These are phyloP conservation scores for Drosophila rellima DNA, from an alignment of 2,888 invertebrate genomes.

Conservation along the genomic window DNA sequence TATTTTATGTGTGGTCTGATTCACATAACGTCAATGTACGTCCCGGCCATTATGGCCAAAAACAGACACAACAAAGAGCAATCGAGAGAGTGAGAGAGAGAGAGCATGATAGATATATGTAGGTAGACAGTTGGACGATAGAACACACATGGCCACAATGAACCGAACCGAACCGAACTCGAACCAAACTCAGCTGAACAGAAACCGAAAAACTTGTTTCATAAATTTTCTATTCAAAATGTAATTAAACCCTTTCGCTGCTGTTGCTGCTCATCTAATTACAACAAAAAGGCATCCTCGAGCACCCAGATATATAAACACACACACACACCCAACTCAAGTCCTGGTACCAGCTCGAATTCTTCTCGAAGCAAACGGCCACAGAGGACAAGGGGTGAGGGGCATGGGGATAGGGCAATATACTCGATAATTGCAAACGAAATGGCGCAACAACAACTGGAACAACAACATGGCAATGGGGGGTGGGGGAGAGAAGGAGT, in stretches of 20 bases:
- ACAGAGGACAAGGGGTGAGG: slow-evolving; percentile 6
- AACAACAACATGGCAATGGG: slow-evolving; percentile 28
- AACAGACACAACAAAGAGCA: slow-evolving; percentile 20
- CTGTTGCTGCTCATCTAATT: slow-evolving; percentile 74
- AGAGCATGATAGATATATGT: not conserved
- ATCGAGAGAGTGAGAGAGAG: not conserved
- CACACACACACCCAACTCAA: slow-evolving; percentile 12
- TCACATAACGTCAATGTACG: slow-evolving; percentile 51
- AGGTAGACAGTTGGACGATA: slow-evolving; percentile 57
- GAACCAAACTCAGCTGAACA: slow-evolving; percentile 33
- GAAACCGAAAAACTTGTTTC: slow-evolving; percentile 78
- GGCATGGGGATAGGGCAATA: slow-evolving; percentile 48
- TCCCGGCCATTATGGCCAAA: slow-evolving; percentile 38
- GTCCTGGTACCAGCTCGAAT: slow-evolving; percentile 30
- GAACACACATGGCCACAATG: slow-evolving; percentile 73
- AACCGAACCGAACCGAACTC: slow-evolving; percentile 28
- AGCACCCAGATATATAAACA: slow-evolving; percentile 29
- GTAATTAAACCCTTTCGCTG: slow-evolving; percentile 78
- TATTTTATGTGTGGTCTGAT: slow-evolving; percentile 60
- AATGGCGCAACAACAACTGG: slow-evolving; percentile 45
- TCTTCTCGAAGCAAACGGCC: slow-evolving; percentile 30
- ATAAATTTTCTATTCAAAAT: slow-evolving; percentile 81
- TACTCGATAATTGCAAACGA: slow-evolving; percentile 79
- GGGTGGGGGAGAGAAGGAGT: not conserved
- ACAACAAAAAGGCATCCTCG: slow-evolving; percentile 68